phyloP scores from a whole-genome alignment of 2,113 vertebrate genomes.

The Craseonycteris thonglongyai region DNA sequence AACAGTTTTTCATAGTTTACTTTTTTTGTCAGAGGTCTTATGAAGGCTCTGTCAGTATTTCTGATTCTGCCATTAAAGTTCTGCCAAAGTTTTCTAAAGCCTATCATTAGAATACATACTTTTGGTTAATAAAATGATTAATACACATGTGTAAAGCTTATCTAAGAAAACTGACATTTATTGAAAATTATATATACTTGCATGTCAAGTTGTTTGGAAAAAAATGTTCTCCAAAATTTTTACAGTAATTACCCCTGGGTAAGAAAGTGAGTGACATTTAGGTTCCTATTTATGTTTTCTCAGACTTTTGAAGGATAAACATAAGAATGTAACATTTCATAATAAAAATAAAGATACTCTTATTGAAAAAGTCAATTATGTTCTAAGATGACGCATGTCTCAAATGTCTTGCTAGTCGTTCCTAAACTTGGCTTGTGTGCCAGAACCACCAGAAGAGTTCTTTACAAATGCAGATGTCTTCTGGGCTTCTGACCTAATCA shows the following conservation, averaged over 20 bases:
- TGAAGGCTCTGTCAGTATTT: background rate
- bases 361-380: background rate
- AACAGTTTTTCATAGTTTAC: background rate
- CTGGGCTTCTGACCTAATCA: background rate
- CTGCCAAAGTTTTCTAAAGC: background rate
- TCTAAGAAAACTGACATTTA: background rate
- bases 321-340: background rate
- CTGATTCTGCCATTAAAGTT: background rate
- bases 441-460: background rate
- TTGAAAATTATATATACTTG: background rate
- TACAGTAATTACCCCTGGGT: background rate
- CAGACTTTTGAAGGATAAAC: conserved; percentile 17
- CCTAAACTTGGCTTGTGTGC: background rate
- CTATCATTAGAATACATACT: background rate
- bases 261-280: background rate
- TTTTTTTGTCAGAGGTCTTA: background rate
- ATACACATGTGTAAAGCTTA: background rate
- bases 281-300: background rate
- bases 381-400: background rate
- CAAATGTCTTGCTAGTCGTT: background rate
- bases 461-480: background rate
- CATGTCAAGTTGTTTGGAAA: background rate
- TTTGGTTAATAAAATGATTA: background rate
- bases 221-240: background rate
- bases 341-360: background rate